Base-by-base conservation (phyloP, 2,888 invertebrate species). In the Aphelenchoides bicaudatus region DNA sequence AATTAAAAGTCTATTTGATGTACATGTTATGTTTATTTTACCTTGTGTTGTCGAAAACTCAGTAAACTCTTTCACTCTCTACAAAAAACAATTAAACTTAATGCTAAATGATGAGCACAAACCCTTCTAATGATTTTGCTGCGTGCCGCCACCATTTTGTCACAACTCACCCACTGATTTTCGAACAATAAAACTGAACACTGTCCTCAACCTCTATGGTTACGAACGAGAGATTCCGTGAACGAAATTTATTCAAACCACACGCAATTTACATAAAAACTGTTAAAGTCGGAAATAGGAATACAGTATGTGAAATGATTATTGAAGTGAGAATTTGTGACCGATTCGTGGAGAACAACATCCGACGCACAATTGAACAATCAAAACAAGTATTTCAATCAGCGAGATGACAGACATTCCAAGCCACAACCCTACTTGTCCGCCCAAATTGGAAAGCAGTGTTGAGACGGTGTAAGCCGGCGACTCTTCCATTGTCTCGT, bases 391-490 rank as follows among this genome's bases (percentile, higher is more conserved):
- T 27, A 62, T 46, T 39, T 62, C 62, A 39, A 62, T 51, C 6
- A 61, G 39, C 43, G 62, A 62, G 30, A 62, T 46, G 21, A 65
- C 37, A 19, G 30, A 31, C 64, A 66, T 57, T 23, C 62, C 62
- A 31, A 62, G 48, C 59, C 59, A 62, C 37, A 62, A 31, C 21
- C 62, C 62, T 53, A 62, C 64, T 29, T 62, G 62, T 23, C 62
- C 62, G 23, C 62, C 62, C 48, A 62, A 59, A 29, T 62, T 57
- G 19, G 62, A 62, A 19, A 62, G 49, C 1, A 62, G 52, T 0
- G 29, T 43, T 16, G 59, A 46, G 34, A 65, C 6, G 37, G 63
- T 60, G 37, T 63, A 63, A 5, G 59, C 52, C 10, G 59, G 43
- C 10, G 30, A 46, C 37, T 63, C 63, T 19, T 38, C 54, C 63